These are phyloP conservation scores for Ochlodes sylvanus DNA, from an alignment of 2,888 invertebrate genomes.

Conservation along the genomic window DNA sequence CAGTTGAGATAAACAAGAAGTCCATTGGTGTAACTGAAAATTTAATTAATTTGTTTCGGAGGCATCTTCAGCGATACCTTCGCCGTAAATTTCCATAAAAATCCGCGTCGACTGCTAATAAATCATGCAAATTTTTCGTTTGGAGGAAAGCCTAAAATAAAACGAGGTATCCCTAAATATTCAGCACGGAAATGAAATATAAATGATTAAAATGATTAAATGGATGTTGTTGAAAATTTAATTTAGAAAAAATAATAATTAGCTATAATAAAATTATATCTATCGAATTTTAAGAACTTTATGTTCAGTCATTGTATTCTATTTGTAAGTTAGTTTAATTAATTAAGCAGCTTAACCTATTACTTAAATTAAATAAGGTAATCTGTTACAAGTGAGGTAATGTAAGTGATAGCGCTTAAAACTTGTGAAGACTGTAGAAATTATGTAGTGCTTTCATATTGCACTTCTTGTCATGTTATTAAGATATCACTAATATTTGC, in stretches of 20 bases:
- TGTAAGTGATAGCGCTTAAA: too few relatives aligned
- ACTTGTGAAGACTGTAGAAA: too few relatives aligned
- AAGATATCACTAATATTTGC: too few relatives aligned
- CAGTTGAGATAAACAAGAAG: not conserved
- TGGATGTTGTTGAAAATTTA: constrained; percentile 9
- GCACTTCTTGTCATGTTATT: too few relatives aligned
- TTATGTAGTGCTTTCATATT: too few relatives aligned
- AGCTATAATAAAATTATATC: too few relatives aligned
- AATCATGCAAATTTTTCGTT: constrained; percentile 48
- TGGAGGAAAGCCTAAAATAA: constrained; percentile 42
- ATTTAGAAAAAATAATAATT: constrained; percentile 3
- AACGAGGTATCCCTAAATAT: constrained; percentile 38
- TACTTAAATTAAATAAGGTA: too few relatives aligned
- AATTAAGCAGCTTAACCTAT: too few relatives aligned
- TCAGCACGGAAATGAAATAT: constrained; percentile 38
- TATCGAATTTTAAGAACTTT: not conserved
- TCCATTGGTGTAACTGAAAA: constrained; percentile 29
- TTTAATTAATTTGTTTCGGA: constrained; percentile 47
- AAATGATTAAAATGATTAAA: constrained; percentile 30
- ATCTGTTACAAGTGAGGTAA: too few relatives aligned
- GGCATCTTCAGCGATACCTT: constrained; percentile 39
- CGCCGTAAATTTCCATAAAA: constrained; percentile 45
- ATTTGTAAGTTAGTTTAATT: too few relatives aligned
- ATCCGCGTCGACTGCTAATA: constrained; percentile 49
- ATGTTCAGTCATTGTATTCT: too few relatives aligned